Conservation (phyloP, 2,888 invertebrate genomes). For the Helobdella robusta region DNA sequence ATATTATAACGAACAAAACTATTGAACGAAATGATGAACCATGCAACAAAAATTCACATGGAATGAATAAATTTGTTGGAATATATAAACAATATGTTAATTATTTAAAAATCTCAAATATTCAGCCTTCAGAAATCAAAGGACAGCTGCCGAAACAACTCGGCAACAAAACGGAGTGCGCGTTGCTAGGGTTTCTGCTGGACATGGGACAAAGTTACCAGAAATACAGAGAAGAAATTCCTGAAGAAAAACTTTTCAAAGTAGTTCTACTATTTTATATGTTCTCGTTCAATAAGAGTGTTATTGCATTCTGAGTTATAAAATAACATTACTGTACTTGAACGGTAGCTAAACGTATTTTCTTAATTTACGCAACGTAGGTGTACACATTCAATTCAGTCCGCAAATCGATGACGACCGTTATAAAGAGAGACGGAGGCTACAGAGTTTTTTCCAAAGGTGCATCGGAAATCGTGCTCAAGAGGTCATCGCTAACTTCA, state of each 20-base stretch:
- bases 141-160: conserved; percentile 62
- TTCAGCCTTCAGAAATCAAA: conserved; percentile 37
- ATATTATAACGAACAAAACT: too few species aligned
- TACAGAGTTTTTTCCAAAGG: conserved; percentile 91
- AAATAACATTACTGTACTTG: neutral
- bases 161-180: conserved; percentile 98
- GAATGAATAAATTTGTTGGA: too few species aligned
- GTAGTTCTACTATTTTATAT: conserved; percentile 6
- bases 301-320: too few species aligned
- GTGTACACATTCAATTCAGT: conserved; percentile 88
- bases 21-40: too few species aligned
- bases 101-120: too few species aligned
- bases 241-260: conserved; percentile 77
- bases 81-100: too few species aligned
- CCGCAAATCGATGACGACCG: conserved; percentile 96
- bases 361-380: conserved; percentile 27
- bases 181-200: conserved; percentile 84
- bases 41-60: too few species aligned
- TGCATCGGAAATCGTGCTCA: conserved; percentile 95
- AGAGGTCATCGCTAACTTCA: too few species aligned
- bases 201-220: conserved; percentile 82
- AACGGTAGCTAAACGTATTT: neutral
- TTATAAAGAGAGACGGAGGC: conserved; percentile 70
- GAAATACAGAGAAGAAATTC: conserved; percentile 73
- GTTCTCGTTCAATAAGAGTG: too few species aligned